These are phyloP conservation scores for Pantherophis alleghaniensis DNA, from an alignment of 2,797 vertebrate genomes.

Conservation along the genomic window DNA sequence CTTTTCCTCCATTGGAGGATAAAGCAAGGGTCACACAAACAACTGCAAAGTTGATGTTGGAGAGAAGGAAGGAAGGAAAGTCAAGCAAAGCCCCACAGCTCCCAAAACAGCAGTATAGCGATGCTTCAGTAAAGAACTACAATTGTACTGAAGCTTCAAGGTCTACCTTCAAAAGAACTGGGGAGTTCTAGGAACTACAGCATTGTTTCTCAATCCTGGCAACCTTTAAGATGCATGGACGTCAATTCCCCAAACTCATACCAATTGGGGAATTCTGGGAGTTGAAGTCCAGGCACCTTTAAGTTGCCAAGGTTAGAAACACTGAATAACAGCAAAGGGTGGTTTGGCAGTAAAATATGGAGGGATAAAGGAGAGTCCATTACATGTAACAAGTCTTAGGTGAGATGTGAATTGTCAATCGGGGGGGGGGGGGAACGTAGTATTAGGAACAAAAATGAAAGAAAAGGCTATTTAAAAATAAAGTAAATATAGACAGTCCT, in stretches of 20 bases:
- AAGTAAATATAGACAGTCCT: not conserved
- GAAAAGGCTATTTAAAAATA: not conserved
- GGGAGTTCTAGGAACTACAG: not conserved
- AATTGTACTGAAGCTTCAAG: not conserved
- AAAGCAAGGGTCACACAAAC: not conserved
- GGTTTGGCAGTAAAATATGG: not conserved
- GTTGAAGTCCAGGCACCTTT: not conserved
- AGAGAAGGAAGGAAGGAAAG: not conserved
- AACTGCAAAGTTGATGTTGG: not conserved
- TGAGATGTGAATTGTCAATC: not conserved
- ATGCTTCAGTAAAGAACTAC: not conserved
- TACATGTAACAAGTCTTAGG: not conserved
- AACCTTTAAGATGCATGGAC: not conserved
- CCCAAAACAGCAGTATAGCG: not conserved
- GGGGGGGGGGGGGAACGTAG: not conserved
- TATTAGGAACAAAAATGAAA: not conserved
- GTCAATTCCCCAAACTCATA: not conserved
- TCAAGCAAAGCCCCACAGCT: not conserved
- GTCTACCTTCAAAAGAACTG: not conserved
- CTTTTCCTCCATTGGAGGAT: not conserved
- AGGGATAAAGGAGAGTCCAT: not conserved
- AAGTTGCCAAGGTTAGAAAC: not conserved
- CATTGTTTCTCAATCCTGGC: not conserved
- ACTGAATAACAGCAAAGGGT: not conserved
- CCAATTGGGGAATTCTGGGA: not conserved